Evolutionary conservation across 2,113 vertebrate species (phyloP), one percentile per base, ranked within the genome.

Genomic region (Sylvia atricapilla): DNA sequence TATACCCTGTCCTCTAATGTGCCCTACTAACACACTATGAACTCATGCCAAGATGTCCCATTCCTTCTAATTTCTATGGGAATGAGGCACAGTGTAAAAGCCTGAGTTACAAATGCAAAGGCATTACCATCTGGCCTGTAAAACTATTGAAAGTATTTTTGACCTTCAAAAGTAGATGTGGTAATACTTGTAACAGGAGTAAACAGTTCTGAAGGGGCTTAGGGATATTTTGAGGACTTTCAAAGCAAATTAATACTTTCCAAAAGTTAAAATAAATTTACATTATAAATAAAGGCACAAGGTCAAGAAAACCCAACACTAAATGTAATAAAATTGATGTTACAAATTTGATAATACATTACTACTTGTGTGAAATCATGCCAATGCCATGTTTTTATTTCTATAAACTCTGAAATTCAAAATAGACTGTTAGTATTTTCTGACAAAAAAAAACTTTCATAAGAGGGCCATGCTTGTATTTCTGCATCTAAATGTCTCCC

Each of bases 111-210:
- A 90, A 93, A 92, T 70, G 47, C 2, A 10, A 88, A 93, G 84
- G 24, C 55, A 77, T 85, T 86, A 35, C 85, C 92, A 94, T 94
- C 90, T 94, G 92, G 76, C 39, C 75, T 94, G 47, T 63, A 88
- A 93, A 93, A 88, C 30, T 80, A 69, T 2, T 66, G 35, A 62
- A 92, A 74, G 9, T 46, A 56, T 41, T 69, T 92, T 33, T 91
- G 78, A 77, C 89, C 76, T 95, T 93, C 89, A 84, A 62, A 87
- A 66, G 24, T 22, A 21, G 43, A 52, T 16, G 11, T 52, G 21
- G 50, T 12, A 18, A 74, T 33, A 59, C 11, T 37, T 52, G 12
- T 44, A n/a, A 83, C 82, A 76, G 30, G 21, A 83, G 56, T 10
- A 90, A 81, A 90, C 1, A 55, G 5, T 30, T 84, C 55, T 78